Base-by-base conservation (phyloP, 2,888 invertebrate species). In the Epistrophella euchroma region DNA sequence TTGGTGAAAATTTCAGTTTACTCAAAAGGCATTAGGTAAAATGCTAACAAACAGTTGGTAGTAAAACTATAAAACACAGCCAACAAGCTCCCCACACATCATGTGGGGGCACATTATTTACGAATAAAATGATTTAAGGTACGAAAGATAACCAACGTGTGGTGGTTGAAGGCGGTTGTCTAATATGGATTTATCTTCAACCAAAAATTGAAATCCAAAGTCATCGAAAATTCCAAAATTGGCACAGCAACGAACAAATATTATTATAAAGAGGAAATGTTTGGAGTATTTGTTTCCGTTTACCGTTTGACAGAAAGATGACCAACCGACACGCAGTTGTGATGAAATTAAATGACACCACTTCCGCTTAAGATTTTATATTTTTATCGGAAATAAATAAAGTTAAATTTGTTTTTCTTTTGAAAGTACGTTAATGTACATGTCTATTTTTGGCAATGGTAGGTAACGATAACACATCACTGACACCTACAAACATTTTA, bases 391-490 rank as follows among this genome's bases (percentile, higher is more conserved):
- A 80, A 80, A 45, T 45, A 45, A 74, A 70, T 19, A 40, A 28
- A 4, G n/a, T 25, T 60, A 32, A 55, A 43, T 45, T 45, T 37
- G 13, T 52, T 52, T 71, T 28, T 45, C 15, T 28, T 62, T 62
- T 22, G 10, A 47, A 66, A 35, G 32, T 13, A 43, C 50, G 4
- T 15, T 32, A 35, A 52, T 25, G 52, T 52, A 4, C 37, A 47
- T 1, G 37, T 80, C 76, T 73, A 81, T 81, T 81, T 84, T 85
- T 85, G 80, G 85, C 80, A 72, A 58, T 45, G 66, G 66, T 58
- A 47, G 66, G 66, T 58, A 47, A 45, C 32, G 64, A 68, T 74
- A 32, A 28, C 55, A 70, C 66, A 43, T 70, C 62, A 78, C 32
- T 79, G 66, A 75, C 80, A 85, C 80, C 84, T 72, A 85, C 84